Base-by-base conservation (phyloP, 2,113 vertebrate species). In the Tonatia bakeri region DNA sequence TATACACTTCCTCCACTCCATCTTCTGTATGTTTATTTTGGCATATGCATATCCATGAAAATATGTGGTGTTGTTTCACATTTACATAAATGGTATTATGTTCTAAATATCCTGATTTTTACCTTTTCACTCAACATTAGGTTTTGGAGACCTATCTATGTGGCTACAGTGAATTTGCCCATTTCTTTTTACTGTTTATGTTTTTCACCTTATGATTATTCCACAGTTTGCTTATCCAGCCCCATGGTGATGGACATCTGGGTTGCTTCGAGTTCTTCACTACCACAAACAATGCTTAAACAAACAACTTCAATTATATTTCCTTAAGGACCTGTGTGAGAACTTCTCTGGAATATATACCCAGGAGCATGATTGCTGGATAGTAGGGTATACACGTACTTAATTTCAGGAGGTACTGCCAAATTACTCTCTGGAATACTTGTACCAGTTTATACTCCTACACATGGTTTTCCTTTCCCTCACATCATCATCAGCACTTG, bases 251-350 rank as follows among this genome's bases (percentile, higher is more conserved):
- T 91, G 67, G 73, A 47, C 12, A 92, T 10, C 38, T 70, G 15
- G 28, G 59, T 65, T 93, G 89, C 61, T 96, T 81, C 50, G 26
- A 72, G 50, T 95, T 96, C 59, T 76, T 94, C 43, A 84, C 56
- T 70, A 84, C 24, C 61, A 92, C 56, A 94, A 83, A 94, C 75
- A 94, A 56, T 16, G 13, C 38, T 87, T 7, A 56, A 88, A 80
- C 9, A 69, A 75, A 75, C 22, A 79, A 84, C 11, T 33, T 92
- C 47, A 90, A 80, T 7, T 89, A 2, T 79, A 83, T 61, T 83
- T 92, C 64, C 45, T 90, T 75, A 92, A 75, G 59, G 64, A 92
- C 70, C 43, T 47, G 2, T 70, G 56, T 90, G 56, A 83, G 22
- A 59, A 87, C 75, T 85, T 94, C 36, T 90, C 33, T 77, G 28